Evolutionary conservation across 2,113 vertebrate species (phyloP).

Genomic region (Ailurus styani): DNA sequence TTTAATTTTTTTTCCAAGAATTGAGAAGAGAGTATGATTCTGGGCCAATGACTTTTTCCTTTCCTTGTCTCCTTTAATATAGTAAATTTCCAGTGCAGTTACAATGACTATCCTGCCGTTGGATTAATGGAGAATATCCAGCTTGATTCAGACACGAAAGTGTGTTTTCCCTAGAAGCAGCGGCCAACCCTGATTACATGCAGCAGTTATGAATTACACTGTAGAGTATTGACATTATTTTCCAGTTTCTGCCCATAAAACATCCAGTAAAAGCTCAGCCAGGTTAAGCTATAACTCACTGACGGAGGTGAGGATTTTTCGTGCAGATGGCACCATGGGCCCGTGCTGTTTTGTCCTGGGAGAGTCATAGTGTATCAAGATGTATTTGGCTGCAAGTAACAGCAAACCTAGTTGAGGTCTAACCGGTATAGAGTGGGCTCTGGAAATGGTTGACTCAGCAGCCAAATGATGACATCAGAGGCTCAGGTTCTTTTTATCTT

Average conservation of each 20-base stretch:
- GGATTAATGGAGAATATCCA: not conserved
- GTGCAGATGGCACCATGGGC: not conserved
- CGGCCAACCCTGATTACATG: accelerated
- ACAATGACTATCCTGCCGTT: not conserved
- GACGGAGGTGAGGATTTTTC: not conserved
- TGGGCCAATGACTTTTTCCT: not conserved
- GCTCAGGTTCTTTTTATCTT: not conserved
- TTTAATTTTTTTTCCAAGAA: not conserved
- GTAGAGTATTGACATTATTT: not conserved
- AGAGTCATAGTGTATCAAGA: not conserved
- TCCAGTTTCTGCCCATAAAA: not conserved
- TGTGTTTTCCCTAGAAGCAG: not conserved
- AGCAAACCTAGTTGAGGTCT: not conserved
- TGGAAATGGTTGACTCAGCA: not conserved
- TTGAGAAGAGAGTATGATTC: not conserved
- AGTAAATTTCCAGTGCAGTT: not conserved
- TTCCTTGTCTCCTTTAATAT: not conserved
- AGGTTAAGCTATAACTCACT: not conserved
- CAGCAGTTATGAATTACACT: too few relatives aligned
- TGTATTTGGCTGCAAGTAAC: not conserved
- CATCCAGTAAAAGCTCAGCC: not conserved
- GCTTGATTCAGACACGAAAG: not conserved
- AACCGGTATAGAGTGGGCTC: not conserved
- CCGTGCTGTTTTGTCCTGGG: not conserved
- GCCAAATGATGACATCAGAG: not conserved